Evolutionary conservation across 2,888 invertebrate genomes (phyloP), one percentile per base, ranked within the genome.

Genomic region (Thumatha senex): DNA sequence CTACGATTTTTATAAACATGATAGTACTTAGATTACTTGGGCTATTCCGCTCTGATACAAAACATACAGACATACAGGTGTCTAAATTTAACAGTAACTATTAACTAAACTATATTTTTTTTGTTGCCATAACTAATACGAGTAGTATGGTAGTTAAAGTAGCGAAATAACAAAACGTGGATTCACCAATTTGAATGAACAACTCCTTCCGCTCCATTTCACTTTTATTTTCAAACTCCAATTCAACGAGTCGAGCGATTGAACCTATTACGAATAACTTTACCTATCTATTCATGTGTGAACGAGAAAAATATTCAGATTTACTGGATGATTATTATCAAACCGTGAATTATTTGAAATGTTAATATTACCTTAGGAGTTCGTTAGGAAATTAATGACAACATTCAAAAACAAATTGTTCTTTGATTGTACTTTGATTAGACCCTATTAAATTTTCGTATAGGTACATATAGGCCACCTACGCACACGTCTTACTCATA

Each of bases 161-260:
- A 45, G 34, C 42, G 33, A 52, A 68, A 57, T 77, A 82, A 80
- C 80, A 80, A 80, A 82, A 80, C 70, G 76, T 74, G 73, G 77
- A 84, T 74, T 83, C 81, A 76, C 74, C 75, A 80, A 79, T 77
- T 70, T 76, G 81, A 81, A 82, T 82, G 80, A 86, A 76, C 79
- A 82, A 76, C 80, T 78, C 76, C 74, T 84, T 86, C 81, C 85
- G 76, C 77, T 71, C 82, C 83, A 82, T 86, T 85, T 79, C 82
- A 75, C 83, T 76, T 83, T 85, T 85, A 86, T 86, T 86, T 85
- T 81, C 81, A 86, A 82, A 79, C 85, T 86, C 84, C 84, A 79
- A 80, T 75, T 73, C 82, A 80, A 70, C 81, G 85, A 74, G 67
- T 80, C 81, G 79, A 67, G 63, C 82, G 80, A 84, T 84, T 84